phyloP scores from a whole-genome alignment of 30 jellyfish, hydroid and myxozoan genomes.

The Sanderia malayensis region DNA sequence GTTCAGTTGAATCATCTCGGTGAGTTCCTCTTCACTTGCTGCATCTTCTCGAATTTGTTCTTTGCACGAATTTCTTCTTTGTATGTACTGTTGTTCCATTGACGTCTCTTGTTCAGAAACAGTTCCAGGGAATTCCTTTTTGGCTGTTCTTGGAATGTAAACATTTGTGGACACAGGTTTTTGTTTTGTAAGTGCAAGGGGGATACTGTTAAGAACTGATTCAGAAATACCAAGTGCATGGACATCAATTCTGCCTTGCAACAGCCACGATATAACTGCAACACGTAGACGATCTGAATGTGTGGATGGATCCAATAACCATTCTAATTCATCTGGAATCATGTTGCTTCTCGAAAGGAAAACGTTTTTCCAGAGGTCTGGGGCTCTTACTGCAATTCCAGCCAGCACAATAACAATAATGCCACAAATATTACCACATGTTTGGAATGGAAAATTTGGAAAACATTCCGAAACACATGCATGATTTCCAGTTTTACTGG shows the following conservation, averaged over 20 bases:
- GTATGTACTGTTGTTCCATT: neutral
- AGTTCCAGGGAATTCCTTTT: neutral
- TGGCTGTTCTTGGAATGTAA: constrained; percentile 14
- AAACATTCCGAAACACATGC: neutral
- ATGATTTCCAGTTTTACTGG: neutral
- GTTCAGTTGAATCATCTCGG: too few relatives aligned
- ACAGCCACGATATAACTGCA: constrained; percentile 17
- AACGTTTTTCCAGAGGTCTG: neutral
- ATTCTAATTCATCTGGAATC: too few relatives aligned
- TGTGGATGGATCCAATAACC: too few relatives aligned
- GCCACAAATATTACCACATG: neutral
- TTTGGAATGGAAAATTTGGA: neutral
- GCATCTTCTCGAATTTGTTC: too few relatives aligned
- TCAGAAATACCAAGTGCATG: constrained; percentile 15
- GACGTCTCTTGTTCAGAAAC: neutral
- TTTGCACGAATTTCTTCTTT: too few relatives aligned
- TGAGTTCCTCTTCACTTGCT: neutral
- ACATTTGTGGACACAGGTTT: neutral
- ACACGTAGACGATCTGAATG: too few relatives aligned
- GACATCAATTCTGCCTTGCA: neutral
- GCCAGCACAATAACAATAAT: neutral
- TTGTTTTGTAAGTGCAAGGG: neutral
- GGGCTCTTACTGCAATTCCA: neutral
- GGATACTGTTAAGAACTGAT: constrained; percentile 6
- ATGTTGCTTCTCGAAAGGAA: too few relatives aligned